Percentiles rank a stretch among this genome's conserved stretches.
phyloP scores from a whole-genome alignment of 2,113 vertebrate species.

The Mobula birostris region DNA sequence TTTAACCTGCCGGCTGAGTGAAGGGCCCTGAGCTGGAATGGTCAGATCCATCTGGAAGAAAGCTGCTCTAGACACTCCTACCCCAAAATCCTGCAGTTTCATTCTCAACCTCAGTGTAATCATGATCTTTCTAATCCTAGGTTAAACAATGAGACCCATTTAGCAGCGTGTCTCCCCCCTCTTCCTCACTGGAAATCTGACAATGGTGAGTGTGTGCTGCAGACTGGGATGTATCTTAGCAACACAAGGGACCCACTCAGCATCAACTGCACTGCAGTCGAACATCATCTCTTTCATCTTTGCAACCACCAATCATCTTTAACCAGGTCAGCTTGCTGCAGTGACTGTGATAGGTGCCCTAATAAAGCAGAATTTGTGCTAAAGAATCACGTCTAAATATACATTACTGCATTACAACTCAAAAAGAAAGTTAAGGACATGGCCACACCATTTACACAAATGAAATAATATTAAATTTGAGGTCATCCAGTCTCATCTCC shows the following conservation, averaged over 20 bases:
- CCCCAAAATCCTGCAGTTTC: neutral
- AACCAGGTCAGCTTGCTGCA: conserved; percentile 12
- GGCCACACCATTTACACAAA: neutral
- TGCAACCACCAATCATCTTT: conserved; percentile 11
- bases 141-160: neutral
- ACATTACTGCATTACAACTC: too few species aligned
- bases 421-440: too few species aligned
- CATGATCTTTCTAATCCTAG: neutral
- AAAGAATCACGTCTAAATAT: neutral
- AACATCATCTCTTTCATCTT: neutral
- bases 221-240: conserved; percentile 8
- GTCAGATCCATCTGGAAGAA: neutral
- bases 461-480: neutral
- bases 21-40: neutral
- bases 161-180: neutral
- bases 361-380: neutral
- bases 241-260: neutral
- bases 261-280: neutral
- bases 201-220: neutral
- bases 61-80: neutral
- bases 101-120: neutral
- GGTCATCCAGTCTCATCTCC: neutral
- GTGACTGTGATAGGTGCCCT: neutral
- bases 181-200: neutral
- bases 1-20: neutral